Percentiles rank a stretch among this genome's conserved stretches.
Conservation (phyloP, 2,888 invertebrate species). For the Pyrrhia umbra region DNA sequence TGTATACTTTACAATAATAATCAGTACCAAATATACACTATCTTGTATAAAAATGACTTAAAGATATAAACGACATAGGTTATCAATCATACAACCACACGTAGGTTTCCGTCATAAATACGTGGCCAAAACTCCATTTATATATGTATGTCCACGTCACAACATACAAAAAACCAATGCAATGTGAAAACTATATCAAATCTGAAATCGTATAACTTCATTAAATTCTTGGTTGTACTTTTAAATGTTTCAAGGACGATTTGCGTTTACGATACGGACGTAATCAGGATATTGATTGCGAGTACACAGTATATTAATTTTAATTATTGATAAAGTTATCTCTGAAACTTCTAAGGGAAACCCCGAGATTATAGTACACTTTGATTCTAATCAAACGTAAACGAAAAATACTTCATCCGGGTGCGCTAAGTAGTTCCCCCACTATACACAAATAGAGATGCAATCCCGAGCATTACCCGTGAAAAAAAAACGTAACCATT, state of each 20-base stretch:
- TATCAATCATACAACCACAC: conserved; percentile 33
- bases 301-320: conserved; percentile 1
- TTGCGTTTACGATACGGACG: conserved; percentile 4
- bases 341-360: not conserved
- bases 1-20: not conserved
- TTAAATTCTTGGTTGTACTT: not conserved
- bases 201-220: not conserved
- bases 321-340: not conserved
- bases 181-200: conserved; percentile 16
- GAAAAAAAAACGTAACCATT: too few relatives aligned
- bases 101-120: not conserved
- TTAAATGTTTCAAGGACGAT: conserved; percentile 8
- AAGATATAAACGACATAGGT: conserved; percentile 7
- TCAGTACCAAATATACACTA: not conserved
- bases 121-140: conserved; percentile 12
- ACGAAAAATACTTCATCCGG: too few relatives aligned
- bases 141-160: not conserved
- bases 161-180: not conserved
- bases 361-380: not conserved
- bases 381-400: not conserved
- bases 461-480: too few relatives aligned
- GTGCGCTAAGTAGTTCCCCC: too few relatives aligned
- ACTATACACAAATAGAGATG: too few relatives aligned
- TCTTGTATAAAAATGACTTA: not conserved
- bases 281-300: conserved; percentile 6